phyloP scores from a whole-genome alignment of 2,113 vertebrate genomes.

The Promerops cafer region DNA sequence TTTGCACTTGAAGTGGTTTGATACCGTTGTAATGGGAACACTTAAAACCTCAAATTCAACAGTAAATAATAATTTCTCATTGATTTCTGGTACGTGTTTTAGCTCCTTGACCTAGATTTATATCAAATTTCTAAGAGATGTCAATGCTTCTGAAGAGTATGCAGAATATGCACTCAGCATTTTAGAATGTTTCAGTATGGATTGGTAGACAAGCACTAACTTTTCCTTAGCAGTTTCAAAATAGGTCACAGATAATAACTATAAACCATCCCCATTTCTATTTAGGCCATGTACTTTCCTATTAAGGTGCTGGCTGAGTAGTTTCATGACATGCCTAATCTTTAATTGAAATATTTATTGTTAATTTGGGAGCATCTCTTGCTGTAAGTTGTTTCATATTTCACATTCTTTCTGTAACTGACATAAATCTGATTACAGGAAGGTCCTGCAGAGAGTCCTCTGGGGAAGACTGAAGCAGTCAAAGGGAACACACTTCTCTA shows the following conservation, averaged over 20 bases:
- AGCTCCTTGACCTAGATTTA: constrained; percentile 9
- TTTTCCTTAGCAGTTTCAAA: constrained; percentile 24
- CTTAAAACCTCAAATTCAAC: neutral
- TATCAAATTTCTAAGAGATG: neutral
- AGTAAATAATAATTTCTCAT: neutral
- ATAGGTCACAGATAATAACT: constrained; percentile 15
- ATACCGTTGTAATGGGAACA: neutral
- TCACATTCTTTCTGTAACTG: neutral
- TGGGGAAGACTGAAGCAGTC: neutral
- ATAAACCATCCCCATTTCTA: constrained; percentile 2
- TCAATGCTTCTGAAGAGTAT: neutral
- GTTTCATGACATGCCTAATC: neutral
- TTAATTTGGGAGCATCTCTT: constrained; percentile 7
- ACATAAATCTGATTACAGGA: constrained; percentile 1
- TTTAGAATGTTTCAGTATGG: neutral
- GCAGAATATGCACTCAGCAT: neutral
- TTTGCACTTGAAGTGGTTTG: neutral
- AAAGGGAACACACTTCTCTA: neutral
- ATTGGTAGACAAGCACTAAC: neutral
- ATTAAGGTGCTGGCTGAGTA: neutral
- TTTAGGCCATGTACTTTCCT: neutral
- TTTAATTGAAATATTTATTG: constrained; percentile 39
- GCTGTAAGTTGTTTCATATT: neutral
- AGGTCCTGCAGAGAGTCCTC: neutral
- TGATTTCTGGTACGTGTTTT: neutral